Evolutionary conservation across 2,113 vertebrate genomes (phyloP), one percentile per base, ranked within the genome.

Genomic region (Datnioides undecimradiatus): DNA sequence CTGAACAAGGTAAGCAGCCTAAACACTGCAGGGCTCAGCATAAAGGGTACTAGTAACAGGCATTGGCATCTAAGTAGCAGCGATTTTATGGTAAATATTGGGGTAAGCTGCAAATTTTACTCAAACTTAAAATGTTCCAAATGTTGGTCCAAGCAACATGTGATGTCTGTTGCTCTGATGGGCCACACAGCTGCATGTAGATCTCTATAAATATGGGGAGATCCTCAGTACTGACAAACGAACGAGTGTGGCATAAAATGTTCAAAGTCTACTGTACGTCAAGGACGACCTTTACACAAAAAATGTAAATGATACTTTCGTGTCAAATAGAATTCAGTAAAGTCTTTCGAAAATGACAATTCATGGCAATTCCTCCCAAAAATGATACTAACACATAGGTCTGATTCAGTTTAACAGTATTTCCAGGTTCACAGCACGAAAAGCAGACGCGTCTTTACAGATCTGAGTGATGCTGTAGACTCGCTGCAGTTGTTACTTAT

Each of bases 1-100:
- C 91, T 96, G 88, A 97, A 94, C 94, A 96, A 97, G 95, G 96
- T 97, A 92, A 86, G 83, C 8, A 12, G n/a, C 13, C 51, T 23
- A 3, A 41, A 11, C 5, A 14, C 14, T 43, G 17, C 3, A 49
- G 13, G 27, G 25, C 21, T 36, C 33, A 16, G 4, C 25, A 5
- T 11, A 43, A 9, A 17, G 27, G 21, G 27, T 8, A 48, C 31
- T 16, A 0, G 49, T 4, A n/a, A n/a, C 38, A 49, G 34, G 23
- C 27, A 38, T 5, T 13, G 9, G 12, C 8, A 29, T 41, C 45
- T 36, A 5, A 6, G 2, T 13, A 25, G 14, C 25, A 52, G 19
- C n/a, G n/a, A 4, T 60, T 40, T 34, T 21, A 80, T 33, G 11
- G 5, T 6, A 31, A 52, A 23, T 34, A 6, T 40, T 40, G 14